phyloP scores from a whole-genome alignment of 2,888 invertebrate genomes.

The Ormyrus nitidulus region DNA sequence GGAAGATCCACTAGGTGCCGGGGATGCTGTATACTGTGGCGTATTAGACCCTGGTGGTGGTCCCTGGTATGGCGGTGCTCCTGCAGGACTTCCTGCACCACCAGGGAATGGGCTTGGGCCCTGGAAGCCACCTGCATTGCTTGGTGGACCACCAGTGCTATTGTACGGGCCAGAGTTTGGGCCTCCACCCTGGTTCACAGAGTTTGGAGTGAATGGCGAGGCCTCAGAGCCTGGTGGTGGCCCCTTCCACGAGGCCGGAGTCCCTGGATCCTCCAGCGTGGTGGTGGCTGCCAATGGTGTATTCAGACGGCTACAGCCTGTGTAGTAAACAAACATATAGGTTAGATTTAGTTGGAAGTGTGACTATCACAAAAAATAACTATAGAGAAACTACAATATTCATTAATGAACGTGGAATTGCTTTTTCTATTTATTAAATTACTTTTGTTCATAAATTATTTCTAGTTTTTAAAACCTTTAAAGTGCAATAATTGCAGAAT shows the following conservation, averaged over 20 bases:
- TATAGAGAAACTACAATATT: too few relatives aligned
- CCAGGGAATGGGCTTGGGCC: slow-evolving; percentile 80
- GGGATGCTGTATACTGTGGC: slow-evolving; percentile 91
- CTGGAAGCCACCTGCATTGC: slow-evolving; percentile 78
- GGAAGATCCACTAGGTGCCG: slow-evolving; percentile 88
- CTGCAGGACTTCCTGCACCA: slow-evolving; percentile 85
- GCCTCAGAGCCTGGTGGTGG: slow-evolving; percentile 81
- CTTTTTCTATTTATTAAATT: too few relatives aligned
- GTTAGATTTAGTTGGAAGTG: slow-evolving; percentile 28
- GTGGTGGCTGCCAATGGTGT: slow-evolving; percentile 77
- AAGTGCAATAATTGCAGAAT: too few relatives aligned
- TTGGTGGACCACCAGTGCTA: slow-evolving; percentile 74
- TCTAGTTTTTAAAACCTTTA: too few relatives aligned
- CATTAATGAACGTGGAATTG: too few relatives aligned
- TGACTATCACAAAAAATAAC: not conserved
- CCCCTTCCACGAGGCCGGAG: slow-evolving; percentile 87
- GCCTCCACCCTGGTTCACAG: slow-evolving; percentile 78
- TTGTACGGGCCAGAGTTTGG: slow-evolving; percentile 76
- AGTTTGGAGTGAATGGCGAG: slow-evolving; percentile 81
- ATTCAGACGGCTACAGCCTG: slow-evolving; percentile 88
- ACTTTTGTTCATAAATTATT: too few relatives aligned
- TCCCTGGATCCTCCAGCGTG: slow-evolving; percentile 84
- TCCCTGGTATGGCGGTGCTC: slow-evolving; percentile 84
- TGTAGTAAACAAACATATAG: slow-evolving; percentile 60
- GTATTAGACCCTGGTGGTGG: slow-evolving; percentile 86